phyloP scores from a whole-genome alignment of 2,113 vertebrate genomes.

The Perca flavescens region DNA sequence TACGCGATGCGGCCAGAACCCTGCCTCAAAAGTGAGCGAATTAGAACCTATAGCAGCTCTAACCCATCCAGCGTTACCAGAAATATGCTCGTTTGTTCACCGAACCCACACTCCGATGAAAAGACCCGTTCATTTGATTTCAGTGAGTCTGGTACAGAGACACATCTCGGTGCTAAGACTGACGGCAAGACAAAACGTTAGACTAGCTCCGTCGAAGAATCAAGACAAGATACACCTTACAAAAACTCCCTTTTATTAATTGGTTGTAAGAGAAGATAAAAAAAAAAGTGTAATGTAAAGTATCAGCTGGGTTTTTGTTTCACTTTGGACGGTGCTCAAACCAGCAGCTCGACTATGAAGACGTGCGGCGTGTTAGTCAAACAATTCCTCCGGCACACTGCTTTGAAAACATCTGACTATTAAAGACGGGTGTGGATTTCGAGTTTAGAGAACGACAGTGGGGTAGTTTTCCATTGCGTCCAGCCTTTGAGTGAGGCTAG shows the following conservation, averaged over 20 bases:
- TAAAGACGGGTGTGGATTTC: not conserved
- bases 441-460: not conserved
- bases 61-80: too few relatives aligned
- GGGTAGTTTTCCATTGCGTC: not conserved
- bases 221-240: not conserved
- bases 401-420: not conserved
- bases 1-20: not conserved
- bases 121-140: not conserved
- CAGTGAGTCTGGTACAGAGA: not conserved
- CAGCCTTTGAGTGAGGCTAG: not conserved
- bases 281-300: not conserved
- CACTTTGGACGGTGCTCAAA: slow-evolving; percentile 19
- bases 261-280: not conserved
- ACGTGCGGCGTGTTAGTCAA: not conserved
- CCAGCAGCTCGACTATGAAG: slow-evolving; percentile 5
- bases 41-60: not conserved
- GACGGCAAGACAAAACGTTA: not conserved
- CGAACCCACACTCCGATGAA: not conserved
- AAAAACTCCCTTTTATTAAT: not conserved
- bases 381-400: not conserved
- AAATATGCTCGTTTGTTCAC: not conserved
- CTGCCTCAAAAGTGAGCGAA: not conserved
- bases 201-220: not conserved
- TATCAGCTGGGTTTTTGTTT: not conserved
- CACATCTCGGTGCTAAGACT: not conserved